Conservation (phyloP, 2,797 vertebrate genomes). For the Phrynocephalus guinanensis region DNA sequence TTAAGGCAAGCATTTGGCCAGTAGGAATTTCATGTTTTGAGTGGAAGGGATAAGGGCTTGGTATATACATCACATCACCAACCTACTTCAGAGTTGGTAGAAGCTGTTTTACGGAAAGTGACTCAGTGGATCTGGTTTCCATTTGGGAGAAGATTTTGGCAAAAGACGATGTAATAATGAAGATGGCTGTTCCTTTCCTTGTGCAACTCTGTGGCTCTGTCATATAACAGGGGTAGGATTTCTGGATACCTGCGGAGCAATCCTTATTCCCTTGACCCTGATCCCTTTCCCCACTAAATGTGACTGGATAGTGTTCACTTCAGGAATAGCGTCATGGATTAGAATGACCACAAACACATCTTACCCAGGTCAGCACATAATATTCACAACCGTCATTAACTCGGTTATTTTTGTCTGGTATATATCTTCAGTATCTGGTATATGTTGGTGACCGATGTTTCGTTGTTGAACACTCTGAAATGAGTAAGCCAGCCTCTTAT, state of each 20-base stretch:
- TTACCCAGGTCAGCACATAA: neutral
- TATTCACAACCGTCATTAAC: neutral
- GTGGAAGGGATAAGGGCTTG: conserved; percentile 1
- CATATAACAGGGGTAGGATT: neutral
- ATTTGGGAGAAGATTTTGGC: neutral
- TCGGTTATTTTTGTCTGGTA: neutral
- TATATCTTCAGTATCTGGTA: no score
- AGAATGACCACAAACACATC: neutral
- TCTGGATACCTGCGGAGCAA: neutral
- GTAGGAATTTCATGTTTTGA: neutral
- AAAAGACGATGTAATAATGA: neutral
- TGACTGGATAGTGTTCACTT: neutral
- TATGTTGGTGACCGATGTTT: neutral
- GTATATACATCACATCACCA: neutral
- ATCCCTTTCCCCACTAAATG: neutral
- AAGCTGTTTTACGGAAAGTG: neutral
- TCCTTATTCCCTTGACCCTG: no score
- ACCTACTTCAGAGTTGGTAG: neutral
- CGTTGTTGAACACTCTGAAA: neutral
- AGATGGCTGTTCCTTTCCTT: neutral
- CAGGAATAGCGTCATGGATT: neutral
- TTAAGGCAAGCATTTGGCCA: conserved; percentile 10
- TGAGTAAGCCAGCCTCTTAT: neutral
- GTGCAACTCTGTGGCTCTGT: neutral
- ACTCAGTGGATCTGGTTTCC: neutral